These are phyloP conservation scores for Mastacembelus armatus DNA, from an alignment of 2,797 vertebrate genomes.

Conservation along the genomic window DNA sequence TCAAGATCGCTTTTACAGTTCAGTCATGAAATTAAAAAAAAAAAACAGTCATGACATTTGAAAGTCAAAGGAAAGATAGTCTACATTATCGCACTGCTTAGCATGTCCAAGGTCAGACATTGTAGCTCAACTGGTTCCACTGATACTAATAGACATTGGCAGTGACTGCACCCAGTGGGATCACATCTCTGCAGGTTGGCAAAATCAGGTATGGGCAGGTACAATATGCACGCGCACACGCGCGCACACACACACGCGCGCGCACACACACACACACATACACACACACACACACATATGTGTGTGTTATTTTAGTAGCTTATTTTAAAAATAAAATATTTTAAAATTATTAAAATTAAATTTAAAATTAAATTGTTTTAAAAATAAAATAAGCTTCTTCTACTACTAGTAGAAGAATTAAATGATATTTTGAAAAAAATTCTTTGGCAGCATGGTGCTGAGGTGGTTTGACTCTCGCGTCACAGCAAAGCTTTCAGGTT, in stretches of 20 bases:
- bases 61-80: too few species aligned
- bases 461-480: too few species aligned
- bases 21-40: too few species aligned
- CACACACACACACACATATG: neutral
- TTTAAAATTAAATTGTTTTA: too few species aligned
- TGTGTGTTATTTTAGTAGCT: too few species aligned
- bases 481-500: too few species aligned
- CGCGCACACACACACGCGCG: conserved; percentile 2
- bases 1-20: too few species aligned
- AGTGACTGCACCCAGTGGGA: conserved; percentile 61
- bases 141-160: conserved; percentile 70
- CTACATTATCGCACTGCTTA: conserved; percentile 26
- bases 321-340: too few species aligned
- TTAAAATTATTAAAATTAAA: too few species aligned
- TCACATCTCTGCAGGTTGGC: conserved; percentile 65
- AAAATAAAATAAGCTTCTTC: too few species aligned
- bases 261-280: neutral
- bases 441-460: too few species aligned
- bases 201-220: conserved; percentile 53
- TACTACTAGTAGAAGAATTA: neutral
- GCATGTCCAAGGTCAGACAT: conserved; percentile 60
- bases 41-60: too few species aligned
- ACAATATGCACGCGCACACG: conserved; percentile 26
- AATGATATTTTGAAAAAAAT: neutral
- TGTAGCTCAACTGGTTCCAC: conserved; percentile 57